A percentile compares a stretch with the other conserved stretches of the same genome.
These are phyloP conservation scores for Ormyrus labotus DNA, from an alignment of 2,888 invertebrate genomes.

Conservation along the genomic window DNA sequence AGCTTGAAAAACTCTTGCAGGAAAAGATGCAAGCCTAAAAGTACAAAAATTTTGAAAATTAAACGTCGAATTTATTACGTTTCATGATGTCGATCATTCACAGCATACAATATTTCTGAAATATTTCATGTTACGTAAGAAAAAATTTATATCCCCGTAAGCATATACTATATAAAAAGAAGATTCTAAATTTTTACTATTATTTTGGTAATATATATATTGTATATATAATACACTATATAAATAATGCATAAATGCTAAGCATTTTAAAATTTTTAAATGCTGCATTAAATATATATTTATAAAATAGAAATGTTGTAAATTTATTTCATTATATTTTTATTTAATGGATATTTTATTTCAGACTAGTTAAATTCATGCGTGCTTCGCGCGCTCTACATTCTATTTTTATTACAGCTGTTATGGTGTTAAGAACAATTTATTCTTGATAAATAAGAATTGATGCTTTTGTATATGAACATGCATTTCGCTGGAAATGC, in stretches of 20 bases:
- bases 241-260: slow-evolving; percentile 11
- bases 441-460: too few relatives aligned
- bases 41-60: not conserved
- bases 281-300: slow-evolving; percentile 36
- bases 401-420: too few relatives aligned
- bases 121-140: too few relatives aligned
- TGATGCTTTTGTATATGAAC: too few relatives aligned
- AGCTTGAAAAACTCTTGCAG: slow-evolving; percentile 85
- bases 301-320: not conserved
- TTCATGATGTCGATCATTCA: not conserved
- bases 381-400: too few relatives aligned
- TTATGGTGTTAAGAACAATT: too few relatives aligned
- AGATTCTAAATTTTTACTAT: slow-evolving; percentile 19
- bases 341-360: not conserved
- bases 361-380: too few relatives aligned
- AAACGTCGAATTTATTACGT: slow-evolving; percentile 2
- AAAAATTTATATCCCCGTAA: not conserved
- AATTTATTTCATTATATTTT: not conserved
- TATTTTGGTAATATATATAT: slow-evolving; percentile 21
- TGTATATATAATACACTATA: slow-evolving; percentile 12
- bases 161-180: not conserved
- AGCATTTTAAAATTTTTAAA: slow-evolving; percentile 16
- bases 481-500: too few relatives aligned
- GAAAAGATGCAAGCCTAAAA: slow-evolving; percentile 68
- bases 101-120: too few relatives aligned